Conservation (phyloP, 2,797 vertebrate species). For the Atherinosoma microstoma region DNA sequence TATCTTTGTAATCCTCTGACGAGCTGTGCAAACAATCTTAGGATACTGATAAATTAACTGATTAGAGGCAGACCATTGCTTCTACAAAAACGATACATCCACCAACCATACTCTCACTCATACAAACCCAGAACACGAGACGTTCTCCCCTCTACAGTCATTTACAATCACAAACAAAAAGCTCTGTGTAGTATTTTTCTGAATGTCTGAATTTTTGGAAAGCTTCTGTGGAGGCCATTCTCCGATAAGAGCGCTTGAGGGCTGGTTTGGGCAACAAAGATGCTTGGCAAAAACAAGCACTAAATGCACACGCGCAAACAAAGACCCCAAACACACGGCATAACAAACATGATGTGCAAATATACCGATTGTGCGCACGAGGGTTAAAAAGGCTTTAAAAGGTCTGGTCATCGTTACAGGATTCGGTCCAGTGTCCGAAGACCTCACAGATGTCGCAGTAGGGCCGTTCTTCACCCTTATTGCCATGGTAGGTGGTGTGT, state of each 20-base stretch:
- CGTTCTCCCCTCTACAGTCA: conserved; percentile 25
- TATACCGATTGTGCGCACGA: conserved; percentile 63
- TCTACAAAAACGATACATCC: conserved; percentile 41
- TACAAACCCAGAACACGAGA: conserved; percentile 41
- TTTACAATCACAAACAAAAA: conserved; percentile 41
- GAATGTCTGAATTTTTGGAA: conserved; percentile 26
- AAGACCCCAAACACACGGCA: conserved; percentile 60
- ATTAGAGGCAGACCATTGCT: conserved; percentile 40
- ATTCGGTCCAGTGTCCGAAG: conserved; percentile 94
- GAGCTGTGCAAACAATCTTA: conserved; percentile 70
- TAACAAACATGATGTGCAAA: conserved; percentile 73
- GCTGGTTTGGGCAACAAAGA: conserved; percentile 54
- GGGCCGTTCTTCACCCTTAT: conserved; percentile 88
- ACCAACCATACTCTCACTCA: conserved; percentile 37
- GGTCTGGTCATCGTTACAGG: conserved; percentile 96
- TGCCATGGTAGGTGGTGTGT: conserved; percentile 93
- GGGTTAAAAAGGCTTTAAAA: conserved; percentile 82
- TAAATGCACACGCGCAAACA: conserved; percentile 54
- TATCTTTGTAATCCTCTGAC: conserved; percentile 55
- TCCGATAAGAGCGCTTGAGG: conserved; percentile 67
- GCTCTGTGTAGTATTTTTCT: conserved; percentile 22
- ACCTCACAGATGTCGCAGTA: conserved; percentile 97
- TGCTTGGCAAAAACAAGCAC: conserved; percentile 63
- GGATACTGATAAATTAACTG: conserved; percentile 69
- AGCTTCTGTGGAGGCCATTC: conserved; percentile 41